Base-by-base conservation (phyloP, 1,140 invertebrate species). In the Metaphire vulgaris region DNA sequence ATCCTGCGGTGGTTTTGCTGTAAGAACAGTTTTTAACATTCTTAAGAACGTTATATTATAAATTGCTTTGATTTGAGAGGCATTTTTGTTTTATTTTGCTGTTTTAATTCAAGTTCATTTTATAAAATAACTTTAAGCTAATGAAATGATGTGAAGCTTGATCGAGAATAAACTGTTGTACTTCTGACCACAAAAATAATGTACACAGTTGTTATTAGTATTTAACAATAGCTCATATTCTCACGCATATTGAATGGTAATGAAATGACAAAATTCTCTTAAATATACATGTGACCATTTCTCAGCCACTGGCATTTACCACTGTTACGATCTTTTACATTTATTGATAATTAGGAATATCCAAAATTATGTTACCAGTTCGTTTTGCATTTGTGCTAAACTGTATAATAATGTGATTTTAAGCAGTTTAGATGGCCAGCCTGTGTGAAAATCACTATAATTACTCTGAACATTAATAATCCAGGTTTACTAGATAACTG, bases 1-100 rank as follows among this genome's bases (percentile, higher is more conserved):
- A 87, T 98, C 96, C 0, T 97, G 95, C 87, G 92, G 89, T 1
- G 90, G 91, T 41, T 92, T 92, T 79, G 89, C 91, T 84, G 87
- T 93, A 69, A 78, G 81, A 80, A 14, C 6, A 32, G 33, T 32
- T 72, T 14, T 29, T 72, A 72, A 56, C 41, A 56, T 56, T 6
- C 21, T 56, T 56, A 21, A 21, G 6, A 56, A 56, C 41, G 21
- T 56, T 56, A 56, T 56, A 21, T 56, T 12, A 56, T 56, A 56
- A 56, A 56, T 56, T 56, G 21, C 41, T 56, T 56, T 56, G 41
- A 56, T 21, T 56, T 56, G 21, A 56, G 21, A 56, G 21, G 41
- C 21, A 56, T 12, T 56, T 56, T 56, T 56, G 41, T 56, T 56
- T 6, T 12, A 56, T 56, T 6, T 56, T 6, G 21, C 6, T 56